Evolutionary conservation across 2,113 vertebrate species (phyloP).

Genomic region (Vireo altiloquus): DNA sequence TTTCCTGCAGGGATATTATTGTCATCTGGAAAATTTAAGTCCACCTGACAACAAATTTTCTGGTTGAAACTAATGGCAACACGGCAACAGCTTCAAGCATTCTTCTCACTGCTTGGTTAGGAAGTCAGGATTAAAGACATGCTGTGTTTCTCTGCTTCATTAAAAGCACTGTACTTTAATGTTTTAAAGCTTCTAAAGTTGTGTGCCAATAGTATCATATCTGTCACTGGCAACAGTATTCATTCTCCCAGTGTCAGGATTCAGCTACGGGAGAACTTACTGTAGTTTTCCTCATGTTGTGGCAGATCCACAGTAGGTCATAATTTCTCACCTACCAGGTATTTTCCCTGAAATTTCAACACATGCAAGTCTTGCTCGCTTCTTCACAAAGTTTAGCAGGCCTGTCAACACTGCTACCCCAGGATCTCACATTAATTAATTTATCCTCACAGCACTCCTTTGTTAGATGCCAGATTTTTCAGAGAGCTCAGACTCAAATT

Average conservation of each 20-base stretch:
- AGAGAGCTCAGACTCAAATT: not conserved
- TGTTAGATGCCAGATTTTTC: not conserved
- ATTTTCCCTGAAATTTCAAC: not conserved
- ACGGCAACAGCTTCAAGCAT: not conserved
- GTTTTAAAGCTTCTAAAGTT: not conserved
- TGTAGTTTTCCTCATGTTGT: not conserved
- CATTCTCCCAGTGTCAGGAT: not conserved
- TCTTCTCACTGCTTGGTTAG: not conserved
- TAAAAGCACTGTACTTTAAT: not conserved
- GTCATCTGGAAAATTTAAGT: constrained; percentile 17
- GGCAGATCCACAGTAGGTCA: not conserved
- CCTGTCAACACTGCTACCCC: not conserved
- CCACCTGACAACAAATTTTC: not conserved
- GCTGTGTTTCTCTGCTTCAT: not conserved
- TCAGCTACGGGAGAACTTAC: not conserved
- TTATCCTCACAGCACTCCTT: not conserved
- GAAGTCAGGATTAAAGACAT: not conserved
- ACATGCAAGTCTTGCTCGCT: not conserved
- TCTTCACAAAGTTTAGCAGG: not conserved
- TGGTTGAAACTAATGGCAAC: not conserved
- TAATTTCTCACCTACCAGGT: not conserved
- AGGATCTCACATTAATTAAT: constrained; percentile 3
- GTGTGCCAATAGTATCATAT: not conserved
- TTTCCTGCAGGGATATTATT: not conserved
- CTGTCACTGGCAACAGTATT: not conserved